Evolutionary conservation across 2,113 vertebrate species (phyloP).

Genomic region (Cyanocitta stelleri): DNA sequence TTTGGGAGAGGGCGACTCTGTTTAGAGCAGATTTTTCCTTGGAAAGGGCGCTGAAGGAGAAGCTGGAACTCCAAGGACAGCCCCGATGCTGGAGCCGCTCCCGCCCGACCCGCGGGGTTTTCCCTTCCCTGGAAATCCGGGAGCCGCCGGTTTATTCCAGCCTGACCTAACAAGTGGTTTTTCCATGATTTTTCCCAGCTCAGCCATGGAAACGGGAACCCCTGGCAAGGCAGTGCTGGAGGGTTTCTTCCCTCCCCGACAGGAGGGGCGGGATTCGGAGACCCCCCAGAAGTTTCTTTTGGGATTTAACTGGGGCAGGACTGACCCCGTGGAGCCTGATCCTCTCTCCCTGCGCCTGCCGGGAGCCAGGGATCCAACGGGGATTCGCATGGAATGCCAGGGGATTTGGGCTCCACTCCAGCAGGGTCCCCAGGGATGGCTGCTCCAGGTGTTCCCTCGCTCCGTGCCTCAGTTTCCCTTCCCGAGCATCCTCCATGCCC

Average conservation of each 20-base stretch:
- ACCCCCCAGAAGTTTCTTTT: not conserved
- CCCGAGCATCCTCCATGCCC: not conserved
- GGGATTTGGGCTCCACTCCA: not conserved
- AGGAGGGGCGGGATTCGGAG: not conserved
- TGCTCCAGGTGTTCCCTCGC: not conserved
- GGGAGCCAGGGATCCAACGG: not conserved
- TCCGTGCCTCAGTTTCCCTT: not conserved
- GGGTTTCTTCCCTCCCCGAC: not conserved
- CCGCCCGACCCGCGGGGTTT: not conserved
- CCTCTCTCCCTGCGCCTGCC: not conserved
- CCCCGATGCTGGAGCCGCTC: not conserved
- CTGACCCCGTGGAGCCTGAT: fast-evolving
- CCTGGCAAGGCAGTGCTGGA: fast-evolving
- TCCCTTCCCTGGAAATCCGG: not conserved
- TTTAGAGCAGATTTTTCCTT: not conserved
- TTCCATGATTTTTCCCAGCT: not conserved
- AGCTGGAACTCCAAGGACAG: not conserved
- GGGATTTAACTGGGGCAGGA: not conserved
- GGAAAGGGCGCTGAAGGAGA: not conserved
- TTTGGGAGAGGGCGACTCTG: not conserved
- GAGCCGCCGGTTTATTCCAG: not conserved
- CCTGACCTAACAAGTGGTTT: not conserved
- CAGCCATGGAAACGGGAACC: fast-evolving
- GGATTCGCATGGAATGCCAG: not conserved
- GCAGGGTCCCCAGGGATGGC: not conserved